phyloP scores from a whole-genome alignment of 35 echinoderm and acorn worm species.

The Chiridota heheva region DNA sequence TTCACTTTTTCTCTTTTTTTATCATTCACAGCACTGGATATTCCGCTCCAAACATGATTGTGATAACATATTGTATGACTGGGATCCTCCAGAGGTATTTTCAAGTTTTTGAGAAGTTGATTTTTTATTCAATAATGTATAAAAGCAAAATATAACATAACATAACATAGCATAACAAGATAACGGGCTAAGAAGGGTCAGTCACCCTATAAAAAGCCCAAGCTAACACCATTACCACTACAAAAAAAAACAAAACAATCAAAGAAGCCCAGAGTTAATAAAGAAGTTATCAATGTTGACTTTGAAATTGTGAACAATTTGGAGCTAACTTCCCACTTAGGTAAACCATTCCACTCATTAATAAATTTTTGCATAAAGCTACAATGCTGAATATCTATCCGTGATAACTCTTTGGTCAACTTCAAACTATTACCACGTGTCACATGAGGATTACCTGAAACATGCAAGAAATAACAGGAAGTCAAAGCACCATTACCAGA shows the following conservation, averaged over 20 bases:
- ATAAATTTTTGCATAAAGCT: too few species aligned
- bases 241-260: too few species aligned
- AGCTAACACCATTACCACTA: too few species aligned
- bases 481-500: too few species aligned
- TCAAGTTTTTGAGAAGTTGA: background rate
- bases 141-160: background rate
- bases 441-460: too few species aligned
- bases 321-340: too few species aligned
- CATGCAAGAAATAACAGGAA: too few species aligned
- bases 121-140: background rate
- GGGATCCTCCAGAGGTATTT: constrained; percentile 50
- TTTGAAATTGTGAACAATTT: too few species aligned
- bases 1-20: background rate
- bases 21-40: constrained; percentile 20
- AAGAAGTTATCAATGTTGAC: background rate
- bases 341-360: too few species aligned
- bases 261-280: background rate
- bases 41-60: constrained; percentile 40
- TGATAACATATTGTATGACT: constrained; percentile 40
- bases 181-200: background rate
- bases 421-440: too few species aligned
- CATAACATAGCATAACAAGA: background rate
- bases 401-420: too few species aligned
- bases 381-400: too few species aligned
- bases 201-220: background rate